These are phyloP conservation scores for Magallana ariakensis DNA, from an alignment of 1,140 invertebrate genomes.

Conservation along the genomic window DNA sequence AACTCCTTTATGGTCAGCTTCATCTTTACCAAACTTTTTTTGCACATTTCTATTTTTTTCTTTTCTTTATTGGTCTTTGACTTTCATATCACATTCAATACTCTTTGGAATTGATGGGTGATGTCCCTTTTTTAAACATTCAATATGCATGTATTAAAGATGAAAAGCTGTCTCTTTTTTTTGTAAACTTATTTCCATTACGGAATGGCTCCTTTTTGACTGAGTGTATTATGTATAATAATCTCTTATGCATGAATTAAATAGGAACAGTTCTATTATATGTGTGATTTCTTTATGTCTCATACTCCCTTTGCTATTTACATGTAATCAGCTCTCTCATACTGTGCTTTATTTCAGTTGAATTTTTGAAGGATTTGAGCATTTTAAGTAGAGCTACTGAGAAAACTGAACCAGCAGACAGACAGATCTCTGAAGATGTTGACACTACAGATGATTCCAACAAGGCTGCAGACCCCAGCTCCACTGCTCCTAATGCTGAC, in stretches of 20 bases:
- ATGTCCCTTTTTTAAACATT: too few species aligned
- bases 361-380: conserved; percentile 44
- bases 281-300: too few species aligned
- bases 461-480: neutral
- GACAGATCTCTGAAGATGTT: neutral
- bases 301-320: too few species aligned
- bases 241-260: too few species aligned
- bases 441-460: conserved; percentile 14
- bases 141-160: too few species aligned
- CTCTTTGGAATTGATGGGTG: too few species aligned
- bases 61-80: neutral
- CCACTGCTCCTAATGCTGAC: conserved; percentile 1
- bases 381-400: conserved; percentile 57
- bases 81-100: too few species aligned
- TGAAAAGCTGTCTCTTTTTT: too few species aligned
- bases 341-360: conserved; percentile 21
- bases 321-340: neutral
- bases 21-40: neutral
- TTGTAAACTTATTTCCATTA: too few species aligned
- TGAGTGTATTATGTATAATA: too few species aligned
- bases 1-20: neutral
- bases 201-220: too few species aligned
- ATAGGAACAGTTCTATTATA: too few species aligned
- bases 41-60: neutral
- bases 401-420: conserved; percentile 50